These are phyloP conservation scores for Cynopterus sphinx DNA, from an alignment of 2,797 vertebrate species.

Conservation along the genomic window DNA sequence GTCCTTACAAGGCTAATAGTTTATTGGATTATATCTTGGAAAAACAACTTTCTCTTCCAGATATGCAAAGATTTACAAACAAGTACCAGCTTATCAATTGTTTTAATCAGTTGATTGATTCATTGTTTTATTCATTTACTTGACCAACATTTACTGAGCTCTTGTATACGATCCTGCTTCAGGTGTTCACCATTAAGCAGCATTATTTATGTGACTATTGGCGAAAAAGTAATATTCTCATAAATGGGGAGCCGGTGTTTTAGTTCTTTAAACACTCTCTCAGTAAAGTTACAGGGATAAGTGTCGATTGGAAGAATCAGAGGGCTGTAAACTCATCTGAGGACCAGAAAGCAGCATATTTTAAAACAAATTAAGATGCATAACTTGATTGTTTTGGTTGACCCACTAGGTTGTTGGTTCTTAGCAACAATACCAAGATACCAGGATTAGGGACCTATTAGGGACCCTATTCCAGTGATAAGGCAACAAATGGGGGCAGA, in stretches of 20 bases:
- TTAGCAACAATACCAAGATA: neutral
- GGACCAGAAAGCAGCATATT: neutral
- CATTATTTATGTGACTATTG: neutral
- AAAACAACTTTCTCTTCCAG: neutral
- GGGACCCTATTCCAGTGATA: neutral
- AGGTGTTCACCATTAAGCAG: neutral
- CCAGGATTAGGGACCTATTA: neutral
- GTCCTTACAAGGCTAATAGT: neutral
- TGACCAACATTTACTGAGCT: neutral
- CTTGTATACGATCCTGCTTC: neutral
- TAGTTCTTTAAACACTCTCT: neutral
- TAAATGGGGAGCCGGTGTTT: neutral
- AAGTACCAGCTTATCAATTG: neutral
- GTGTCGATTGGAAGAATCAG: neutral
- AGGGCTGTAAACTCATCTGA: neutral
- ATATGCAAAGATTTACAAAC: neutral
- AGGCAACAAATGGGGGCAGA: neutral
- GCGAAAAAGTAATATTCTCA: neutral
- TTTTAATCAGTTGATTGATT: neutral
- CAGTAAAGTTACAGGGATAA: neutral
- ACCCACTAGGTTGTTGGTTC: neutral
- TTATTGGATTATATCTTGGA: neutral
- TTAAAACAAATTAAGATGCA: neutral
- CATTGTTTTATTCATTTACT: conserved; percentile 2
- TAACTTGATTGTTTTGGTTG: neutral